These are phyloP conservation scores for Percina caprodes DNA, from an alignment of 2,113 vertebrate genomes.

Conservation along the genomic window DNA sequence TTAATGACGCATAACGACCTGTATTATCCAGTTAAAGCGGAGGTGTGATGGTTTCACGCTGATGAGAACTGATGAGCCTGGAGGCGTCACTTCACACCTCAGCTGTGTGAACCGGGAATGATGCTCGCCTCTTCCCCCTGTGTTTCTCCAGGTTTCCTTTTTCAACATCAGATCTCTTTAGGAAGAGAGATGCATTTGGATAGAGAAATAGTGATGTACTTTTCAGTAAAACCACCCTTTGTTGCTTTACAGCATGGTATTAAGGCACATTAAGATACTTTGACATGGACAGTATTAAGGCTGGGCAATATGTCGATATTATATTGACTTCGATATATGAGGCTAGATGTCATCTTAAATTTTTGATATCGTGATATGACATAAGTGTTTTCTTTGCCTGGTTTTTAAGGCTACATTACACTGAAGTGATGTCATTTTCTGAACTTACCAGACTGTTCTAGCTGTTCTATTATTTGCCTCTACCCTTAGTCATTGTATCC, in stretches of 20 bases:
- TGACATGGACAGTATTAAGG: background rate
- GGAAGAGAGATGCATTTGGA: background rate
- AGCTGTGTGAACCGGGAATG: constrained; percentile 72
- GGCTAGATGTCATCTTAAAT: too few species aligned
- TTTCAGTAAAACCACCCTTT: background rate
- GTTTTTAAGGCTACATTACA: too few species aligned
- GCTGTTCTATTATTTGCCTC: too few species aligned
- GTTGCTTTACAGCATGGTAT: background rate
- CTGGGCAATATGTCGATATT: too few species aligned
- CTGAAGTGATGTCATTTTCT: too few species aligned
- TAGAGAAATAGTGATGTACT: background rate
- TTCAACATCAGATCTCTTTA: background rate
- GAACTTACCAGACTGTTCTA: too few species aligned
- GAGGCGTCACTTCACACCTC: constrained; percentile 78
- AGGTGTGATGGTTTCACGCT: constrained; percentile 82
- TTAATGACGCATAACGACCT: constrained; percentile 73
- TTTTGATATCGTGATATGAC: too few species aligned
- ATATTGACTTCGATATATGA: too few species aligned
- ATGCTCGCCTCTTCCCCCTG: background rate
- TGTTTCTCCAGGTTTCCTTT: background rate
- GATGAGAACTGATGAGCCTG: constrained; percentile 76
- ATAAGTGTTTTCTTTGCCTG: too few species aligned
- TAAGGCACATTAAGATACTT: background rate
- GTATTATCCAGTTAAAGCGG: constrained; percentile 70
- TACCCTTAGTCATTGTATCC: too few species aligned